Evolutionary conservation across 2,113 vertebrate genomes (phyloP).

Genomic region (Hippocampus zosterae): DNA sequence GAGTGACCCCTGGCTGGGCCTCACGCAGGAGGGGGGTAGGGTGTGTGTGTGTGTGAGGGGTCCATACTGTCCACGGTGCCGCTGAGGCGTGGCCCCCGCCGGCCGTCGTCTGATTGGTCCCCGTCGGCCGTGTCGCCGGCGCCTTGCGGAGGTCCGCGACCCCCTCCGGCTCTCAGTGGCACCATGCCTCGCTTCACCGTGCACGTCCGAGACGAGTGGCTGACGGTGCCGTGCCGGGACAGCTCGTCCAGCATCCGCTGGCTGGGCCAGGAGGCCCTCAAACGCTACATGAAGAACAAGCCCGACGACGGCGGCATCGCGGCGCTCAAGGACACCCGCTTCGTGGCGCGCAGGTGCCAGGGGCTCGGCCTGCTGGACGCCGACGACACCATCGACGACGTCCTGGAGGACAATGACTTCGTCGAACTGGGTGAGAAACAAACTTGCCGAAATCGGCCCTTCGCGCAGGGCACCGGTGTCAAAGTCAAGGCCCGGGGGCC

Average conservation of each 20-base stretch:
- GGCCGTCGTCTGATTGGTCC: no score
- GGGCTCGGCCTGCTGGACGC: conserved; percentile 85
- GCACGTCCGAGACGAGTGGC: conserved; percentile 92
- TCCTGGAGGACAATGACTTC: conserved; percentile 94
- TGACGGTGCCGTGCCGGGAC: conserved; percentile 84
- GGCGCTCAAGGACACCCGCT: conserved; percentile 75
- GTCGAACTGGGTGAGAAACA: conserved; percentile 84
- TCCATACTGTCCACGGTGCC: no score
- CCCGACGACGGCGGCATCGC: conserved; percentile 88
- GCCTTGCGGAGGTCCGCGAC: conserved; percentile 17
- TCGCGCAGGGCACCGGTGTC: no score
- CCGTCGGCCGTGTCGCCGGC: no score
- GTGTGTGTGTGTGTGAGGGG: neutral
- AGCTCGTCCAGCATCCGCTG: conserved; percentile 71
- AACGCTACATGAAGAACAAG: conserved; percentile 91
- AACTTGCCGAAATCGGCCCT: neutral
- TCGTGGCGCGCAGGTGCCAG: conserved; percentile 85
- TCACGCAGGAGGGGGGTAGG: conserved; percentile 14
- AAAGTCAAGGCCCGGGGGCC: no score
- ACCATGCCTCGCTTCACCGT: conserved; percentile 89
- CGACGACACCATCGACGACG: conserved; percentile 82
- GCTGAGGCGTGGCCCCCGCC: no score
- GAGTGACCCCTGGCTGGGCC: neutral
- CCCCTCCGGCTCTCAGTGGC: conserved; percentile 23
- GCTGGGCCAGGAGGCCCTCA: conserved; percentile 86